phyloP scores from a whole-genome alignment of 2,888 invertebrate species.

The Protodeltote pygarga region DNA sequence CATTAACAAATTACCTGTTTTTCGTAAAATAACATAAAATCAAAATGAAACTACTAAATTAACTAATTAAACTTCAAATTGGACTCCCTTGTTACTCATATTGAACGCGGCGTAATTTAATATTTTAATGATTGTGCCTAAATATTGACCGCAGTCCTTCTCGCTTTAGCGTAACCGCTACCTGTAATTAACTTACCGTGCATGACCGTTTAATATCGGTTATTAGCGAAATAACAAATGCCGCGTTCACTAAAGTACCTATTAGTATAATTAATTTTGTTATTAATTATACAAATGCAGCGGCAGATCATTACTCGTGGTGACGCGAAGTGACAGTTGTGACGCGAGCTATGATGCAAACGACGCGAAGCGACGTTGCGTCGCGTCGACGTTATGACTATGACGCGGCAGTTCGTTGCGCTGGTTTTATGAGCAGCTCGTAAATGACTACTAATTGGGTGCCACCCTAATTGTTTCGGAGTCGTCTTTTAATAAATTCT shows the following conservation, averaged over 20 bases:
- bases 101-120: constrained; percentile 26
- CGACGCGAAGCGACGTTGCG: constrained; percentile 5
- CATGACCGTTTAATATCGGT: constrained; percentile 22
- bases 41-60: constrained; percentile 2
- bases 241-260: constrained; percentile 11
- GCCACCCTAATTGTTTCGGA: constrained; percentile 40
- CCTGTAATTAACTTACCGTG: constrained; percentile 33
- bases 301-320: constrained; percentile 29
- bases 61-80: constrained; percentile 9
- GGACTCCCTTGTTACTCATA: constrained; percentile 8
- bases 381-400: constrained; percentile 21
- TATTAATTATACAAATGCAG: constrained; percentile 39
- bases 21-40: neutral
- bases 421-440: constrained; percentile 41
- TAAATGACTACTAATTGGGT: constrained; percentile 45
- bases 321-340: constrained; percentile 14
- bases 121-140: constrained; percentile 39
- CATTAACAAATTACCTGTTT: constrained; percentile 4
- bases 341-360: neutral
- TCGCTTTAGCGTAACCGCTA: constrained; percentile 19
- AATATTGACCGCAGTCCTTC: constrained; percentile 20
- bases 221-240: constrained; percentile 45
- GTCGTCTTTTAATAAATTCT: constrained; percentile 28
- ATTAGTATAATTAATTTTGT: constrained; percentile 45
- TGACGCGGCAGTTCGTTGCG: constrained; percentile 23